These are phyloP conservation scores for Triplophysa rosa DNA, from an alignment of 2,113 vertebrate species.

Conservation along the genomic window DNA sequence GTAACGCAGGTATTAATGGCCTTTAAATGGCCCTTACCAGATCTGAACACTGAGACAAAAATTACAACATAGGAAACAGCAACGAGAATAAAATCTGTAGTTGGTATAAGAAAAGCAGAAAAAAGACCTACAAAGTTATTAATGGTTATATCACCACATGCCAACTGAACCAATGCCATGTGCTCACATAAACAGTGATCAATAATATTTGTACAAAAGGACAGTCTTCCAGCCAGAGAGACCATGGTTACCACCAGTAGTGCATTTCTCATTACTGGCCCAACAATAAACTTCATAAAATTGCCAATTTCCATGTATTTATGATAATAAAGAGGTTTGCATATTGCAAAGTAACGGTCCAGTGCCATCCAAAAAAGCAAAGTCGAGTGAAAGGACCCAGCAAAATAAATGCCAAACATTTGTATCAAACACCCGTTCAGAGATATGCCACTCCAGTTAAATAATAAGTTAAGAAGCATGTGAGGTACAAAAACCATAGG, in stretches of 20 bases:
- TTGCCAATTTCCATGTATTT: conserved; percentile 31
- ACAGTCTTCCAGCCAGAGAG: conserved; percentile 38
- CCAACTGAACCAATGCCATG: conserved; percentile 66
- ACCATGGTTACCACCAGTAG: conserved; percentile 35
- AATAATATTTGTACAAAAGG: conserved; percentile 62
- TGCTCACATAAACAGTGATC: conserved; percentile 66
- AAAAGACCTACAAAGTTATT: conserved; percentile 61
- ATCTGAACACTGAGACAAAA: conserved; percentile 43
- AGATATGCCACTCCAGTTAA: conserved; percentile 47
- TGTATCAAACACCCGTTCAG: conserved; percentile 48
- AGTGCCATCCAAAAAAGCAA: conserved; percentile 67
- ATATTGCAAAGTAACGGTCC: conserved; percentile 59
- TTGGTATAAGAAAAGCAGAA: conserved; percentile 23
- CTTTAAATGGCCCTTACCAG: conserved; percentile 44
- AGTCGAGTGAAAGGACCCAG: conserved; percentile 57
- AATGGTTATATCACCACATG: conserved; percentile 60
- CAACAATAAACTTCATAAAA: conserved; percentile 32
- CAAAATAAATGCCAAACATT: conserved; percentile 50
- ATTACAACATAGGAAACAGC: conserved; percentile 47
- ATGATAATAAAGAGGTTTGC: conserved; percentile 52
- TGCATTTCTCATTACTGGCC: conserved; percentile 44
- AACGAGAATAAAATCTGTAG: conserved; percentile 47
- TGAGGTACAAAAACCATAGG: conserved; percentile 49
- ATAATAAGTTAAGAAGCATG: conserved; percentile 50
- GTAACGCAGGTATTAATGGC: conserved; percentile 53